Evolutionary conservation across 2,797 vertebrate species (phyloP).

Genomic region (Semotilus atromaculatus): DNA sequence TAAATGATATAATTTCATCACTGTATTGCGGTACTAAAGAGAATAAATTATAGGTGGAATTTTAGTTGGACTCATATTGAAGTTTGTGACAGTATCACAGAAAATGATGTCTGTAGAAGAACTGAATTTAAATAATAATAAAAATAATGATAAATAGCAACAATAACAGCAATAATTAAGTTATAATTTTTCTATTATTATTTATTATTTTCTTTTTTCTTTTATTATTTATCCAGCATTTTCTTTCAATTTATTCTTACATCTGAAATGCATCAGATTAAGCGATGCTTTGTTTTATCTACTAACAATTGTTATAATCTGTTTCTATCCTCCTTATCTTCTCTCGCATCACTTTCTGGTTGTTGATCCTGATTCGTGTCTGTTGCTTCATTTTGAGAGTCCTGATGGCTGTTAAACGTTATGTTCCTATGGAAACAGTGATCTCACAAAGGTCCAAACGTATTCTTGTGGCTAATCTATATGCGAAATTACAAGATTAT

Average conservation of each 20-base stretch:
- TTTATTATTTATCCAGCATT: neutral
- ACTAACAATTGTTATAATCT: neutral
- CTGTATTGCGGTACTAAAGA: neutral
- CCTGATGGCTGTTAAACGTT: slow-evolving; percentile 62
- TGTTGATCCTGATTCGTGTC: slow-evolving; percentile 12
- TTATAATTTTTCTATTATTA: neutral
- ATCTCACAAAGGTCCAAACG: slow-evolving; percentile 66
- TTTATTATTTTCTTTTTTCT: neutral
- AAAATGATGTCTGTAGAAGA: neutral
- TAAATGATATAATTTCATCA: slow-evolving; percentile 11
- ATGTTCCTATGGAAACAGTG: slow-evolving; percentile 78
- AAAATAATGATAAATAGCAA: neutral
- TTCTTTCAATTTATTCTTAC: neutral
- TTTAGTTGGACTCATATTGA: neutral
- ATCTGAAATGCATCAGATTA: neutral
- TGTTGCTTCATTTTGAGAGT: slow-evolving; percentile 61
- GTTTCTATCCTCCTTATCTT: neutral
- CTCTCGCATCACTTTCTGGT: slow-evolving; percentile 6
- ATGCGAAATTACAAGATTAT: slow-evolving; percentile 54
- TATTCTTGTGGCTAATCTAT: slow-evolving; percentile 64
- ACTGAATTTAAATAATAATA: neutral
- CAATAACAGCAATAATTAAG: no score
- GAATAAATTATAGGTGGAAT: neutral
- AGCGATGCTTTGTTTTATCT: neutral
- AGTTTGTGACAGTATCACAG: neutral